Conservation (phyloP, 2,113 vertebrate species). For the Tetrao urogallus region DNA sequence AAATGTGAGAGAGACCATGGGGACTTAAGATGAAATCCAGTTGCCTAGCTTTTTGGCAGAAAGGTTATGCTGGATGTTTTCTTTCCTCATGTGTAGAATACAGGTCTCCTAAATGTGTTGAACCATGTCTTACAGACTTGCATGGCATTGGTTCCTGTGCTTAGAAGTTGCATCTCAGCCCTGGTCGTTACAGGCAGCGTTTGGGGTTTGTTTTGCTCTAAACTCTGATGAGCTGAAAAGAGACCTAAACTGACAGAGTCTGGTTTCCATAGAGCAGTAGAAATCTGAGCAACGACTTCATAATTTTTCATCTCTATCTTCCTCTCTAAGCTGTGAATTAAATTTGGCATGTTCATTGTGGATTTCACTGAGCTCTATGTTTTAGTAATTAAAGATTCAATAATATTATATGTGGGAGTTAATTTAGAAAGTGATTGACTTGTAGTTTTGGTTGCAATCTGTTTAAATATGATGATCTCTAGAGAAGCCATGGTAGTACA, state of each 20-base stretch:
- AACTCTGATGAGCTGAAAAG: neutral
- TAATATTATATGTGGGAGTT: neutral
- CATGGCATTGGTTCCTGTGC: neutral
- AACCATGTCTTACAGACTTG: neutral
- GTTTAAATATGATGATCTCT: accelerated
- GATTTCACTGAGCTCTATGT: neutral
- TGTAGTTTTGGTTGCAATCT: neutral
- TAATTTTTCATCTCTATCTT: neutral
- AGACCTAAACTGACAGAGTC: neutral
- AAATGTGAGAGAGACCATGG: neutral
- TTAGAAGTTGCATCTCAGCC: neutral
- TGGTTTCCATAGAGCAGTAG: neutral
- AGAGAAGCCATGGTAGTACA: neutral
- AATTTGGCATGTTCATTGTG: neutral
- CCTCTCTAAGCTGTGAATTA: neutral
- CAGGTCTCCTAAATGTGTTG: neutral
- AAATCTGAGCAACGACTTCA: neutral
- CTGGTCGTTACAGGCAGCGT: neutral
- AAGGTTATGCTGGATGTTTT: neutral
- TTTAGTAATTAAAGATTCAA: neutral
- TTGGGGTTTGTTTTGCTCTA: neutral
- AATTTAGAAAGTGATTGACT: neutral
- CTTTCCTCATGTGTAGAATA: neutral
- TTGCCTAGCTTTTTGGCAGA: neutral
- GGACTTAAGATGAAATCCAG: neutral